phyloP scores from a whole-genome alignment of 1,140 invertebrate species.

The Lepidotrigona ventralis region DNA sequence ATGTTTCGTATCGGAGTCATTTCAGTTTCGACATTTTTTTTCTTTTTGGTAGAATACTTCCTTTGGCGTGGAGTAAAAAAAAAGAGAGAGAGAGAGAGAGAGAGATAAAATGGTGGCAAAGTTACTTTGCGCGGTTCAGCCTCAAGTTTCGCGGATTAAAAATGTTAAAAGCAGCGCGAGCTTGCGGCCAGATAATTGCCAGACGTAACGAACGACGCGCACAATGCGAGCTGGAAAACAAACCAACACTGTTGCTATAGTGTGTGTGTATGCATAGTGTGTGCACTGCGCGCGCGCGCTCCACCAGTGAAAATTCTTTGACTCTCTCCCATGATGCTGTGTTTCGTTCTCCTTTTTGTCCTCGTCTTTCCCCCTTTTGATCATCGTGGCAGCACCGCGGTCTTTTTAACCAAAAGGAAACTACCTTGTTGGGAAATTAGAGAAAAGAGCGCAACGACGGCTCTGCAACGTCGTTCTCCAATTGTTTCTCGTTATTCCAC shows the following conservation, averaged over 20 bases:
- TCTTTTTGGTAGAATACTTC: neutral
- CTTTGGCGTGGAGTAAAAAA: neutral
- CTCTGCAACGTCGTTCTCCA: neutral
- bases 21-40: neutral
- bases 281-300: neutral
- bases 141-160: constrained; percentile 23
- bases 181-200: constrained; percentile 31
- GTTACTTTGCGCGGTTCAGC: constrained; percentile 4
- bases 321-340: neutral
- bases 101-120: neutral
- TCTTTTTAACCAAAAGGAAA: constrained; percentile 10
- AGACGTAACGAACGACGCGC: constrained; percentile 33
- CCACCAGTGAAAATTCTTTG: constrained; percentile 23
- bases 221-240: constrained; percentile 15
- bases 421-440: constrained; percentile 23
- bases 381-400: neutral
- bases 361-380: constrained; percentile 27
- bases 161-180: constrained; percentile 29
- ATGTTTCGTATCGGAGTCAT: neutral
- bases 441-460: constrained; percentile 6
- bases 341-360: constrained; percentile 25
- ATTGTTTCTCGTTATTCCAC: no score
- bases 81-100: no score
- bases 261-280: no score
- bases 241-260: neutral